These are phyloP conservation scores for Teleogryllus occipitalis DNA, from an alignment of 1,140 invertebrate species.

Conservation along the genomic window DNA sequence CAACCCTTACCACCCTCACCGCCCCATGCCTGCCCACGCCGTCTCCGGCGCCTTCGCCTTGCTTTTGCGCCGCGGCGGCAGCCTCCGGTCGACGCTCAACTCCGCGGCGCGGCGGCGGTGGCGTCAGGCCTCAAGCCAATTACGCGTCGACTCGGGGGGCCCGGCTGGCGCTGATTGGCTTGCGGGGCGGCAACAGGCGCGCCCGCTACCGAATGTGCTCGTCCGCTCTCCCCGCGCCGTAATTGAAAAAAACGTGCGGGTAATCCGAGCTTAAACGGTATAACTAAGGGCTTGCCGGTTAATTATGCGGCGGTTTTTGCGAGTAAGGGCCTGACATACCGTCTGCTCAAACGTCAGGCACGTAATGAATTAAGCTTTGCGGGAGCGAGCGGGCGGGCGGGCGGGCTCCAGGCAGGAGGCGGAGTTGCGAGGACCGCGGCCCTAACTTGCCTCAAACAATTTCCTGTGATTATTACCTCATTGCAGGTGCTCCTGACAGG, in stretches of 20 bases:
- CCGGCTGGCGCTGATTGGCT: constrained; percentile 25
- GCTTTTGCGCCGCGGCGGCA: too few species aligned
- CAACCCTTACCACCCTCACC: too few species aligned
- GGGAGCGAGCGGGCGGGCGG: background rate
- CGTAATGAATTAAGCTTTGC: constrained; percentile 24
- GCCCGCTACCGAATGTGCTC: constrained; percentile 22
- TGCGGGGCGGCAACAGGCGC: constrained; percentile 19
- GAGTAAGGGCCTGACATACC: constrained; percentile 9
- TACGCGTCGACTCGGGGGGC: constrained; percentile 24
- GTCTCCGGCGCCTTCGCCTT: too few species aligned
- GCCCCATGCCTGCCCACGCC: too few species aligned
- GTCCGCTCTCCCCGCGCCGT: constrained; percentile 15
- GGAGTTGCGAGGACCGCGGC: background rate
- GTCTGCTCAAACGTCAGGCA: constrained; percentile 22
- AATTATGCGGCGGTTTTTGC: constrained; percentile 24
- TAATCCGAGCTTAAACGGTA: constrained; percentile 24
- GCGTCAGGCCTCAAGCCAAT: constrained; percentile 24
- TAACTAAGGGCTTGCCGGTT: constrained; percentile 24
- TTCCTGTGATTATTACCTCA: constrained; percentile 25
- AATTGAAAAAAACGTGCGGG: constrained; percentile 22
- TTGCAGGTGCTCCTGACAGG: constrained; percentile 24
- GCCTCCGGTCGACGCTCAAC: too few species aligned
- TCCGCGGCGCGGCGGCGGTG: background rate
- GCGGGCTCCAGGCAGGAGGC: background rate
- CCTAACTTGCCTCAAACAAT: constrained; percentile 22